Conservation (phyloP, 2,888 invertebrate species). For the Campaea margaritaria region DNA sequence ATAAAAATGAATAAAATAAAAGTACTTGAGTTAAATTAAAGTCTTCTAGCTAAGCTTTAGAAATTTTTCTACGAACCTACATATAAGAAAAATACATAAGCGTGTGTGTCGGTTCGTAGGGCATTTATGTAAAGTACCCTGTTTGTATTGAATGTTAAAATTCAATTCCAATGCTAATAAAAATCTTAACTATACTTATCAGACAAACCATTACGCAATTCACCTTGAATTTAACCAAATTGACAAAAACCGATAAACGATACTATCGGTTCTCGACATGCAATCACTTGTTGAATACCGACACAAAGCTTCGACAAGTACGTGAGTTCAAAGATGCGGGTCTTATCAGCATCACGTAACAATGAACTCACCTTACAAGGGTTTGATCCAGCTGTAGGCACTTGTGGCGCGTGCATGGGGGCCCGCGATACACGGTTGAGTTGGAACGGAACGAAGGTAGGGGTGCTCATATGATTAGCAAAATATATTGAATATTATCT, state of each 20-base stretch:
- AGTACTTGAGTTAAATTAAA: no score
- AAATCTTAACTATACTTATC: constrained; percentile 1
- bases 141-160: constrained; percentile 12
- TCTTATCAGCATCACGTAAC: constrained; percentile 63
- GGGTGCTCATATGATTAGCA: constrained; percentile 32
- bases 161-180: constrained; percentile 7
- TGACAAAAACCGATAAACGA: constrained; percentile 26
- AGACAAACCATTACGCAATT: constrained; percentile 26
- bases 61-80: no score
- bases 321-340: constrained; percentile 66
- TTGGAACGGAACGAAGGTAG: constrained; percentile 44
- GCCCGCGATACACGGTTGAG: constrained; percentile 42
- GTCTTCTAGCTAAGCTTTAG: no score
- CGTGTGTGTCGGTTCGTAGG: neutral
- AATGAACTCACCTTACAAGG: constrained; percentile 48
- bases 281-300: constrained; percentile 44
- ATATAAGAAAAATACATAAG: no score
- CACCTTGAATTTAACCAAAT: constrained; percentile 37
- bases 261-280: constrained; percentile 38
- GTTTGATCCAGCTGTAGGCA: constrained; percentile 60
- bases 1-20: no score
- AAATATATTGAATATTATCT: constrained; percentile 2
- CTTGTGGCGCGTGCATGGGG: constrained; percentile 70
- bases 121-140: constrained; percentile 7
- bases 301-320: constrained; percentile 36